A percentile compares a stretch with the other conserved stretches of the same genome.
These are phyloP conservation scores for Hemicentrotus pulcherrimus DNA, from an alignment of 35 echinoderm and acorn worm species.

Conservation along the genomic window DNA sequence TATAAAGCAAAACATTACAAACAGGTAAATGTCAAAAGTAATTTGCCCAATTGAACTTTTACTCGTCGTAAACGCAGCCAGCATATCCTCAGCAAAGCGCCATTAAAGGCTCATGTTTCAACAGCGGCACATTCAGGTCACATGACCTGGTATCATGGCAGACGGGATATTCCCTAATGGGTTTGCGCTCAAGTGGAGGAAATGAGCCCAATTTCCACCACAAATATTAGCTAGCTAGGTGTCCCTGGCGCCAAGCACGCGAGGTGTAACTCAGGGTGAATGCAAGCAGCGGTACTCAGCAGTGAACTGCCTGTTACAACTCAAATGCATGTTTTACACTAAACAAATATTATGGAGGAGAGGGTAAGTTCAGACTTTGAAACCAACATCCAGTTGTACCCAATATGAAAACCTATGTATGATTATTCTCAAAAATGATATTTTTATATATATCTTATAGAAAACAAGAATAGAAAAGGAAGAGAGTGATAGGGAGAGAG, in stretches of 20 bases:
- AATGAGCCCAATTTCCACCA: slow-evolving; percentile 30
- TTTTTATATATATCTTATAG: no score
- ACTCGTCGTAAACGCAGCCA: neutral
- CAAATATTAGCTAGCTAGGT: slow-evolving; percentile 34
- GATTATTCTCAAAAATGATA: no score
- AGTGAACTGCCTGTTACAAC: neutral
- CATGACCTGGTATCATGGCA: slow-evolving; percentile 8
- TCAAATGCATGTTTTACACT: neutral
- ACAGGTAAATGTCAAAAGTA: slow-evolving; percentile 13
- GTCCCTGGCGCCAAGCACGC: neutral
- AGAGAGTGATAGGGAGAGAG: no score
- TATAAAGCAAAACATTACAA: neutral
- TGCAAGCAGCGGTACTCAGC: neutral
- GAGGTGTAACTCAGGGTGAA: neutral
- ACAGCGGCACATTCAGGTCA: neutral
- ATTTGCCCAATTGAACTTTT: slow-evolving; percentile 13
- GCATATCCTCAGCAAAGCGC: neutral
- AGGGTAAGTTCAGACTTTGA: no score
- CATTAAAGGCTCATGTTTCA: slow-evolving; percentile 11
- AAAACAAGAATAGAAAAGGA: no score
- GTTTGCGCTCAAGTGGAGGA: slow-evolving; percentile 10
- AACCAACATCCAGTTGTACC: no score
- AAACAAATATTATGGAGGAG: no score
- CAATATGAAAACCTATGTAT: no score
- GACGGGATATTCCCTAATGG: slow-evolving; percentile 32